Base-by-base conservation (phyloP, 2,113 vertebrate species). In the Fregetta grallaria region DNA sequence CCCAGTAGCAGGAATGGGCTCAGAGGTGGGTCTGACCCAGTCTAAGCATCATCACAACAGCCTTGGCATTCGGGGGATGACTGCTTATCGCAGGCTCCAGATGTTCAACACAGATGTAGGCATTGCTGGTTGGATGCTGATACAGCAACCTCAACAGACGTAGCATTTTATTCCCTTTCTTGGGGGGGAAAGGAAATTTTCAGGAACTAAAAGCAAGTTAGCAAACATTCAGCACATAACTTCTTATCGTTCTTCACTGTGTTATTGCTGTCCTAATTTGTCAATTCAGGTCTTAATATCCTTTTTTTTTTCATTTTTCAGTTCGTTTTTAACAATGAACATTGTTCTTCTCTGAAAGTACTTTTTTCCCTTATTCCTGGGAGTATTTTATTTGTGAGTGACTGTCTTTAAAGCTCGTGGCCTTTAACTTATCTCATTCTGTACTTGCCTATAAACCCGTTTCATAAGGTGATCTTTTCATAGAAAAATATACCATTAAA, bases 391-490 rank as follows among this genome's bases (percentile, higher is more conserved):
- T 93, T 95, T 92, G 65, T 79, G 73, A 85, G 86, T 29, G 23
- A 70, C 55, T 90, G 77, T 87, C 90, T 95, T 95, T 88, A 92
- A 90, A 95, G 55, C 63, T 95, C 0, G 0, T 83, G 59, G 70
- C 90, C 72, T 96, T 94, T 93, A 75, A 82, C 73, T 85, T 96
- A 72, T 36, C 58, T 82, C 73, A 52, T 93, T 96, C 72, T 90
- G 10, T 83, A 85, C 68, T 94, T 93, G 49, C 67, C 67, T 83
- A 53, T 86, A 55, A 38, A 92, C 62, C 34, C 7, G 2, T 92
- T 96, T 96, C 81, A 62, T 83, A 91, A 96, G 89, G 75, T 82
- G 70, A 88, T 94, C 74, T 95, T 92, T 91, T 94, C 78, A 73
- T 72, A 77, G 82, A 21, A 87, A 95, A 95, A 26, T 75, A 82